Base-by-base conservation (phyloP, 2,888 invertebrate genomes). In the Euclidia mi region DNA sequence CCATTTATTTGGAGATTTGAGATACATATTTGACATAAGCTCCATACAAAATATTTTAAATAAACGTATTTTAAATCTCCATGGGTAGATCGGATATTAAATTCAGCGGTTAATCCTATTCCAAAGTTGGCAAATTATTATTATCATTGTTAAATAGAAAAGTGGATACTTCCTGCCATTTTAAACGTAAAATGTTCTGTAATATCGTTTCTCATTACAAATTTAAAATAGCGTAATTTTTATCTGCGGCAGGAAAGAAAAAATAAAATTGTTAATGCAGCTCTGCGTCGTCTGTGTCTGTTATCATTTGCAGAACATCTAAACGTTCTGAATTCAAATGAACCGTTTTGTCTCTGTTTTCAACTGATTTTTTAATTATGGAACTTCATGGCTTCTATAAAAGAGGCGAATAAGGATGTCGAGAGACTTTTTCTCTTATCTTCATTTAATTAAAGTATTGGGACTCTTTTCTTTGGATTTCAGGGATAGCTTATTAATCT, bases 301-400 rank as follows among this genome's bases (percentile, higher is more conserved):
- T 51, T 69, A 49, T 45, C 34, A 65, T 57, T 50, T 58, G 45
- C 50, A 40, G 40, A 51, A 71, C 42, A 52, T 59, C 41, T 37
- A 38, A 41, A 67, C 41, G 35, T 29, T 71, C 56, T 50, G 32
- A 56, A 63, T 68, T 53, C 41, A 67, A 70, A 70, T 72, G 51
- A 42, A 34, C 3, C 34, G 34, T 58, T 62, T 62, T 67, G 47
- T 58, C 35, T 50, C 42, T 35, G 29, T 28, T 20, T 35, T 34
- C 34, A 50, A 43, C 9, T 34, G 37, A n/a, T 31, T 51, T 43
- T 44, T 51, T 38, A 38, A 29, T 35, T 50, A 7, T 35, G 29
- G 42, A 20, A 25, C 35, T 38, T 15, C 11, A 44, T 18, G 12
- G 32, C 20, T 29, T 10, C 9, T 31, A 40, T 32, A 9, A 48